Base-by-base conservation (phyloP, 2,113 vertebrate genomes). In the Pedionomus torquatus region DNA sequence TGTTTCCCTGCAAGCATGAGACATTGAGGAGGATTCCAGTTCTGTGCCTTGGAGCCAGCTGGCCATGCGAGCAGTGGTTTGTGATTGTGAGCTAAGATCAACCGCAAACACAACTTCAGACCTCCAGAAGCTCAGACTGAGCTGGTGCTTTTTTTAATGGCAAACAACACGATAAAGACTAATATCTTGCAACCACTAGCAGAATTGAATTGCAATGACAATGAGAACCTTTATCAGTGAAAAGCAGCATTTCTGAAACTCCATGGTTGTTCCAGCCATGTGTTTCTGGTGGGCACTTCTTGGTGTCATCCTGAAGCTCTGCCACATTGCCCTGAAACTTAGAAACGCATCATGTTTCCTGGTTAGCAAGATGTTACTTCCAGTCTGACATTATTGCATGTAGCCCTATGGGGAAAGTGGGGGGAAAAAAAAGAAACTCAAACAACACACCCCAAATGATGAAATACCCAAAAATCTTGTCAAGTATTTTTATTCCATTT, bases 381-480 rank as follows among this genome's bases (percentile, higher is more conserved):
- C 33, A 43, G 51, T 39, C 11, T 74, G 35, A 60, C 65, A 30
- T 43, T 69, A 11, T 4, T 72, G 31, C 1, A 4, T 9, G 5
- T 69, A 71, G 16, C 39, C 9, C 33, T 70, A 25, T 2, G 26
- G 26, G 23, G 35, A 57, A 65, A 71, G 18, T 33, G 44, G 10
- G 41, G 41, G 41, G 10, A 43, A 43, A 43, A 43, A 43, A 43
- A 54, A 35, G 21, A 61, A 51, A 30, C 28, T 19, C 23, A 57
- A 78, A n/a, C 31, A 31, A 31, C 48, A 49, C 11, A 13, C 49
- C 17, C 17, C 24, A n/a, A 75, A 39, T 9, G 35, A 48, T 3
- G 2, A 55, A 18, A 4, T 4, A 2, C 14, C 13, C 4, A 1
- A 2, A 64, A 82, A 61, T 16, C 23, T n/a, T 63, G 18, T 14